phyloP scores from a whole-genome alignment of 53 echinoderm and acorn worm genomes.

The Echinarachnius parma region DNA sequence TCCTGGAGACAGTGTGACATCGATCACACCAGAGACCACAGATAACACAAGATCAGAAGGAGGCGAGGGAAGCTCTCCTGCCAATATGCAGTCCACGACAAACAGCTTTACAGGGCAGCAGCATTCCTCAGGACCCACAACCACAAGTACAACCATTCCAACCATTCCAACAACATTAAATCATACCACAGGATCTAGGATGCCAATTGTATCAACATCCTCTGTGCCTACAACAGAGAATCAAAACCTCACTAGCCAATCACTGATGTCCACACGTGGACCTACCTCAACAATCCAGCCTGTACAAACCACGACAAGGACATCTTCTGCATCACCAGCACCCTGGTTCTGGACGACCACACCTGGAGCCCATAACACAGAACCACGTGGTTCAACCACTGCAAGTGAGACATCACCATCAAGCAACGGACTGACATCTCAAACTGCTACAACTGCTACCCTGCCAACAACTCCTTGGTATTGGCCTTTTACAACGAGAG shows the following conservation, averaged over 20 bases:
- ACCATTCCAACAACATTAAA: not conserved
- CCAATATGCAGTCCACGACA: too few relatives aligned
- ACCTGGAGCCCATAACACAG: too few relatives aligned
- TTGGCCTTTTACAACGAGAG: slow-evolving; percentile 12
- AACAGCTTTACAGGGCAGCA: not conserved
- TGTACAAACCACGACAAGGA: not conserved
- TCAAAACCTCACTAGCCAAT: not conserved
- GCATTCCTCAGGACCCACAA: not conserved
- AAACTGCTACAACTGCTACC: not conserved
- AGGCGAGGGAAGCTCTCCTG: too few relatives aligned
- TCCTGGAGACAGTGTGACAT: too few relatives aligned
- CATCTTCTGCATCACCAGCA: too few relatives aligned
- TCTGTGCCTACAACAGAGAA: not conserved
- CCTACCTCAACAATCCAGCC: not conserved
- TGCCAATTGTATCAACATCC: not conserved
- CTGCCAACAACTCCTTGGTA: slow-evolving; percentile 8
- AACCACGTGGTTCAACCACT: too few relatives aligned
- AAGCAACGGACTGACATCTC: too few relatives aligned
- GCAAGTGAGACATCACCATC: too few relatives aligned
- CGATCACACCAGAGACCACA: too few relatives aligned
- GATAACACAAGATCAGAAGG: too few relatives aligned
- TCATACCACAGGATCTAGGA: too few relatives aligned
- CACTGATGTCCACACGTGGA: not conserved
- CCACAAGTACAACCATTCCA: not conserved
- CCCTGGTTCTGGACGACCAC: not conserved